Percentiles rank a stretch among this genome's conserved stretches.
These are phyloP conservation scores for Ophion slaviceki DNA, from an alignment of 2,888 invertebrate genomes.

Conservation along the genomic window DNA sequence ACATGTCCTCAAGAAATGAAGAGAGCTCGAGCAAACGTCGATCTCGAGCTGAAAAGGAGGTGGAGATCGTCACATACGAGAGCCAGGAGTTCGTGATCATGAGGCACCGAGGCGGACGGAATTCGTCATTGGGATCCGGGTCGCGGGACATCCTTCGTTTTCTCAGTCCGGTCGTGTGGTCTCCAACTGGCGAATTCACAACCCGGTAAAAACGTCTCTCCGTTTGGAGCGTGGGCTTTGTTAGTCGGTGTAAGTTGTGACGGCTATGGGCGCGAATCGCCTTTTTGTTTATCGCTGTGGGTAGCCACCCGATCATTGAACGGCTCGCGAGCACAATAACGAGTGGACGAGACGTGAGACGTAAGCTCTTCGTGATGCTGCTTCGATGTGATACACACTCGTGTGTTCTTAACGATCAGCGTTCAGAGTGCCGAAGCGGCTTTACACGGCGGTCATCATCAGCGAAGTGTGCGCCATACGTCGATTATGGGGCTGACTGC, in stretches of 20 bases:
- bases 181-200: constrained; percentile 39
- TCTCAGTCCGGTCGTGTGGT: constrained; percentile 62
- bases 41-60: constrained; percentile 36
- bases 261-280: no score
- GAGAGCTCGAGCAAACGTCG: constrained; percentile 21
- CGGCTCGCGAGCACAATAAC: no score
- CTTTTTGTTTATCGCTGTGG: no score
- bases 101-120: constrained; percentile 56
- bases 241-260: no score
- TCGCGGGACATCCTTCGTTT: constrained; percentile 66
- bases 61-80: not conserved
- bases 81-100: constrained; percentile 72
- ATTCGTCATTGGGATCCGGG: constrained; percentile 77
- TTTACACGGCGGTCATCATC: constrained; percentile 28
- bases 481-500: constrained; percentile 3
- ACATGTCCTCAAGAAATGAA: constrained; percentile 29
- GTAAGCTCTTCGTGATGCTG: no score
- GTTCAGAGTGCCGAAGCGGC: constrained; percentile 67
- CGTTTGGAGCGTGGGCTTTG: no score
- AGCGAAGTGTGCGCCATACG: constrained; percentile 7
- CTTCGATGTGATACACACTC: constrained; percentile 20
- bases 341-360: no score
- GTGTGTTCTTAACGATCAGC: constrained; percentile 71
- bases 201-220: not conserved
- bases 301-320: no score